A percentile compares a stretch with the other conserved stretches of the same genome.
These are phyloP conservation scores for Potamilus streckersoni DNA, from an alignment of 1,140 invertebrate species.

Conservation along the genomic window DNA sequence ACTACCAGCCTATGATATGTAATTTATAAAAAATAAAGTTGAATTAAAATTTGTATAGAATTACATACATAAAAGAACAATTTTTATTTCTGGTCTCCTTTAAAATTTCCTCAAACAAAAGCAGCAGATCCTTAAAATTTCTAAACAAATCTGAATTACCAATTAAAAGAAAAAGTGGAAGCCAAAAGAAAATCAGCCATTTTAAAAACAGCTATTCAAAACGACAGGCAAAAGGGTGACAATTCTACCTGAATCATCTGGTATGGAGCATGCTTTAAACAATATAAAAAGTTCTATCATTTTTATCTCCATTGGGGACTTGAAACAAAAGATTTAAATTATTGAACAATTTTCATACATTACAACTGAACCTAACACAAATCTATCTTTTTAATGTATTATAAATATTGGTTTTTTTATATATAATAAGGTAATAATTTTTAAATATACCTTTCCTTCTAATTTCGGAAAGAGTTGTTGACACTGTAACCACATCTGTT, in stretches of 20 bases:
- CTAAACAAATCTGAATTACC: too few relatives aligned
- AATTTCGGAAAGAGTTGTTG: constrained; percentile 64
- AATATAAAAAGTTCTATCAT: neutral
- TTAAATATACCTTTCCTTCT: constrained; percentile 54
- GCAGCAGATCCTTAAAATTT: too few relatives aligned
- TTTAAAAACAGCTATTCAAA: neutral
- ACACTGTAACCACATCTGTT: constrained; percentile 63
- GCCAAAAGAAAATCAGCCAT: neutral
- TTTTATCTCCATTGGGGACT: neutral
- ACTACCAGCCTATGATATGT: too few relatives aligned
- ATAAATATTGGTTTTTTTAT: neutral
- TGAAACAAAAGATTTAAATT: neutral
- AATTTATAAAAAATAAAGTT: too few relatives aligned
- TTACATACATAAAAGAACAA: too few relatives aligned
- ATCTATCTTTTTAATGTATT: neutral
- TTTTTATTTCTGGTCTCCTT: too few relatives aligned
- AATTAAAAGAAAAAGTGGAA: too few relatives aligned
- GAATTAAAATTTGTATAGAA: too few relatives aligned
- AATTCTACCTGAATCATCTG: too few relatives aligned
- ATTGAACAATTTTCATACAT: neutral
- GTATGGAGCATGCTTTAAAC: neutral
- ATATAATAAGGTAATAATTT: too few relatives aligned
- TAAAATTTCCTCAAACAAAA: too few relatives aligned
- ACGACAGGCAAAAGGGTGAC: too few relatives aligned
- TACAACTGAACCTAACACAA: neutral